These are phyloP conservation scores for Craterocephalus amniculus DNA, from an alignment of 2,797 vertebrate genomes.

Conservation along the genomic window DNA sequence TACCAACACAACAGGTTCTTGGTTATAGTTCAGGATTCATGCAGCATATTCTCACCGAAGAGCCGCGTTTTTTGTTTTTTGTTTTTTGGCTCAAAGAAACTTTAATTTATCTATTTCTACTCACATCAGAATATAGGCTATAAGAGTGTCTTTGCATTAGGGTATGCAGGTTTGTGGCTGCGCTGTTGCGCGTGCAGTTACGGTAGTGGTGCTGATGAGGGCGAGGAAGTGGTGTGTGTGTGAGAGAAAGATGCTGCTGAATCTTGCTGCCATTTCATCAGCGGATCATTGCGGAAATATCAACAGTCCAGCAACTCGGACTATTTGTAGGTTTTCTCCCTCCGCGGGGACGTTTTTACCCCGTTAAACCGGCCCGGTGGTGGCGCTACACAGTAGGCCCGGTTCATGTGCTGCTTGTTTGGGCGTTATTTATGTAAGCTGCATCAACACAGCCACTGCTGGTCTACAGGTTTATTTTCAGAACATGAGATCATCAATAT, in stretches of 20 bases:
- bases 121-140: no score
- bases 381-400: neutral
- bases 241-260: slow-evolving; percentile 84
- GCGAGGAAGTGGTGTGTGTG: slow-evolving; percentile 80
- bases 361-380: accelerated
- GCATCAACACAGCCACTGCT: slow-evolving; percentile 31
- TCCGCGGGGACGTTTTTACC: neutral
- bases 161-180: slow-evolving; percentile 2
- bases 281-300: slow-evolving; percentile 55
- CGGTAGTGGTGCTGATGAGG: slow-evolving; percentile 85
- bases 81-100: no score
- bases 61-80: no score
- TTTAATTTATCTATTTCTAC: no score
- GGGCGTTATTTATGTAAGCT: slow-evolving; percentile 18
- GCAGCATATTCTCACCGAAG: neutral
- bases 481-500: slow-evolving; percentile 41
- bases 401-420: slow-evolving; percentile 14
- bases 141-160: no score
- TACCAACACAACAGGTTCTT: no score
- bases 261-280: slow-evolving; percentile 88
- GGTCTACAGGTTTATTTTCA: slow-evolving; percentile 22
- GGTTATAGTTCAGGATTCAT: no score
- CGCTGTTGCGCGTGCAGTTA: slow-evolving; percentile 73
- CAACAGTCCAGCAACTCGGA: slow-evolving; percentile 14
- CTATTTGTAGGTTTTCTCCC: neutral